A percentile compares a stretch with the other conserved stretches of the same genome.
Evolutionary conservation across 2,113 vertebrate genomes (phyloP).

Genomic region (Callocephalon fimbriatum): DNA sequence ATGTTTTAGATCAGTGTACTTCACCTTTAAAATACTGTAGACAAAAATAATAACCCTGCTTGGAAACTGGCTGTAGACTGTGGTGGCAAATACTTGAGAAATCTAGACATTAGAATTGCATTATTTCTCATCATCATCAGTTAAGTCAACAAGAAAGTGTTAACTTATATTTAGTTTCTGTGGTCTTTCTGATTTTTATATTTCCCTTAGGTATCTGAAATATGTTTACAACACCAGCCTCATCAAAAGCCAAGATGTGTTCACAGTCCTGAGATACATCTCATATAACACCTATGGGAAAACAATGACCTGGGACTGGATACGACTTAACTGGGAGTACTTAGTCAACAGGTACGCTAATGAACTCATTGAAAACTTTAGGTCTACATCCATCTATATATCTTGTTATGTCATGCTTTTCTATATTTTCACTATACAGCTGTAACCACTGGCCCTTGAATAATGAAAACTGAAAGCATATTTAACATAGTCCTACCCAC

Average conservation of each 20-base stretch:
- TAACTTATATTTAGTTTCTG: not conserved
- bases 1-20: not conserved
- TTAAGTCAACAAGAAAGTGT: not conserved
- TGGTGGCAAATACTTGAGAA: not conserved
- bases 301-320: slow-evolving; percentile 96
- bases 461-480: not conserved
- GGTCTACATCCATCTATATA: not conserved
- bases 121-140: not conserved
- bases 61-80: not conserved
- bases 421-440: not conserved
- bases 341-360: slow-evolving; percentile 85
- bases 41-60: not conserved
- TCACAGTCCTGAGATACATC: slow-evolving; percentile 91
- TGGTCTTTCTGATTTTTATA: not conserved
- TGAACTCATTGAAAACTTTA: not conserved
- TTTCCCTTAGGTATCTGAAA: slow-evolving; percentile 83
- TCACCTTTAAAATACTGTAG: not conserved
- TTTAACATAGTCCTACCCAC: not conserved
- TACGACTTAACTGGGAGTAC: slow-evolving; percentile 93
- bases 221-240: slow-evolving; percentile 81
- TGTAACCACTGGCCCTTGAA: not conserved
- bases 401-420: not conserved
- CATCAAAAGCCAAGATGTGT: slow-evolving; percentile 91
- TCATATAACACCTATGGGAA: slow-evolving; percentile 88
- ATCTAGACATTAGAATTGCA: not conserved